Evolutionary conservation across 2,888 invertebrate genomes (phyloP).

Genomic region (Diarsia rubi): DNA sequence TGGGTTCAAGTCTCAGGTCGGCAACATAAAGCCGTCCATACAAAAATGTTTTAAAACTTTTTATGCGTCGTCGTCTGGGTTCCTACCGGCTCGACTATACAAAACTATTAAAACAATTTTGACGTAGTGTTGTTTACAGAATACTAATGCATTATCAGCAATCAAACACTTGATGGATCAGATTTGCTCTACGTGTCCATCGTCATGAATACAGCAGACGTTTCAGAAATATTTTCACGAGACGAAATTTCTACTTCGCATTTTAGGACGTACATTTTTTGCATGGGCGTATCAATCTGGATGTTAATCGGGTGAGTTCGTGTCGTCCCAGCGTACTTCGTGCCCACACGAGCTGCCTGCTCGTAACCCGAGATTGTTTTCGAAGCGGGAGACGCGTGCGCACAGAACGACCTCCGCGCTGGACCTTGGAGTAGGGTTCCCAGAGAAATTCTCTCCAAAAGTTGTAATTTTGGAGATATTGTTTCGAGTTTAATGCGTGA

Average conservation of each 20-base stretch:
- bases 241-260: conserved; percentile 33
- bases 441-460: conserved; percentile 49
- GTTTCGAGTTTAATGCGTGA: not conserved
- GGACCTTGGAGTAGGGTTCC: conserved; percentile 82
- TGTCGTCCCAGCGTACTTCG: conserved; percentile 68
- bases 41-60: conserved; percentile 22
- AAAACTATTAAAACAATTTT: conserved; percentile 28
- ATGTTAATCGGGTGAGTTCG: conserved; percentile 67
- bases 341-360: conserved; percentile 72
- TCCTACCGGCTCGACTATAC: conserved; percentile 12
- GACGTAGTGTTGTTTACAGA: conserved; percentile 41
- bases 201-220: conserved; percentile 26
- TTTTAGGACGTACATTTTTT: conserved; percentile 60
- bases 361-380: conserved; percentile 87
- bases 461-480: conserved; percentile 1
- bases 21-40: conserved; percentile 4
- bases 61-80: not conserved
- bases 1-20: conserved; percentile 2
- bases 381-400: conserved; percentile 83
- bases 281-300: conserved; percentile 66
- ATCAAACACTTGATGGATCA: conserved; percentile 49
- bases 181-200: conserved; percentile 37
- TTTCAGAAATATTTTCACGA: conserved; percentile 48
- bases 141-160: conserved; percentile 50
- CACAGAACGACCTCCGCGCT: conserved; percentile 84